A percentile compares a stretch with the other conserved stretches of the same genome.
Conservation (phyloP, 2,888 invertebrate species). For the Melitaea athalia region DNA sequence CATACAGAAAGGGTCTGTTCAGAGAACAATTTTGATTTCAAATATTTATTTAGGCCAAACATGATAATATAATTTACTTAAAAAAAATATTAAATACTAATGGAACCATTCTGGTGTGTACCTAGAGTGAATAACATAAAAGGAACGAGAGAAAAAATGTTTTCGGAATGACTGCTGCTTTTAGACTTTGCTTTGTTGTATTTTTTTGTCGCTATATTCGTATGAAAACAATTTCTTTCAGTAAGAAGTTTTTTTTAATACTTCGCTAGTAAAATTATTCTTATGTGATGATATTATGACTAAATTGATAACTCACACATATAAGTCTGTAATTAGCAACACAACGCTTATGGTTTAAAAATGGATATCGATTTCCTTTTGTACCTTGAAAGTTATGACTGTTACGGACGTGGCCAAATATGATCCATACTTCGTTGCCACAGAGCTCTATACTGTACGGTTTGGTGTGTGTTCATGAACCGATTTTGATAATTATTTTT, state of each 20-base stretch:
- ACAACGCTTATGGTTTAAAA: constrained; percentile 15
- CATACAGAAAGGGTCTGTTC: too few species aligned
- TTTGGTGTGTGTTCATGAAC: too few species aligned
- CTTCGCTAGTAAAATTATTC: too few species aligned
- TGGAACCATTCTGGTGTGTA: neutral
- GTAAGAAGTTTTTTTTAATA: too few species aligned
- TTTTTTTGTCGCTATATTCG: neutral
- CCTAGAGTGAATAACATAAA: neutral
- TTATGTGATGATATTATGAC: neutral
- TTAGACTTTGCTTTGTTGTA: neutral
- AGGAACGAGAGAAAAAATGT: neutral
- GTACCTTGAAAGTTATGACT: neutral
- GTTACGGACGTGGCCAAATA: neutral
- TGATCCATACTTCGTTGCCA: too few species aligned
- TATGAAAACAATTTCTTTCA: neutral
- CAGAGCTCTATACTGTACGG: too few species aligned
- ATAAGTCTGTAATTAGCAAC: neutral
- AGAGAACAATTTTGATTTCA: constrained; percentile 16
- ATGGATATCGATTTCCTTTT: constrained; percentile 20
- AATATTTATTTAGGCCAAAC: constrained; percentile 29
- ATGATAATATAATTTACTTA: constrained; percentile 4
- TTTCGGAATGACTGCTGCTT: neutral
- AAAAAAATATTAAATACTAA: constrained; percentile 14
- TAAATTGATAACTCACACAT: constrained; percentile 15
- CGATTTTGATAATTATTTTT: too few species aligned